These are phyloP conservation scores for Coelinius sp. DNA, from an alignment of 2,888 invertebrate species.

Conservation along the genomic window DNA sequence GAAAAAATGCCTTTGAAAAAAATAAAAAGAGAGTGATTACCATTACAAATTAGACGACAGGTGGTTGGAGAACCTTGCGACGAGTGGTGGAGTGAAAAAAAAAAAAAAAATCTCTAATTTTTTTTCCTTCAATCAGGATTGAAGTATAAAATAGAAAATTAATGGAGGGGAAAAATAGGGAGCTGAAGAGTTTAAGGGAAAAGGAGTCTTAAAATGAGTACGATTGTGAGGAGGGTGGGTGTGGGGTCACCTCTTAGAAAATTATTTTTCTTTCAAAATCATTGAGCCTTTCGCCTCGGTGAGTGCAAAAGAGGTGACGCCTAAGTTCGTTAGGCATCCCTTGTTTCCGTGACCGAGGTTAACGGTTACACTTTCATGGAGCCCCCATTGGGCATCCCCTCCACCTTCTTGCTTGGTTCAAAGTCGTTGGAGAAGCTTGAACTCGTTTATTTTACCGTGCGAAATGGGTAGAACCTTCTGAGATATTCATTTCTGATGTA, in stretches of 20 bases:
- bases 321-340: conserved; percentile 67
- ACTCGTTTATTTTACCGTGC: conserved; percentile 36
- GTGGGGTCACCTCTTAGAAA: conserved; percentile 61
- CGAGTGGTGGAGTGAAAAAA: conserved; percentile 11
- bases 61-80: conserved; percentile 29
- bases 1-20: conserved; percentile 12
- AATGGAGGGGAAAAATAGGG: conserved; percentile 20
- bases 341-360: conserved; percentile 63
- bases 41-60: conserved; percentile 47
- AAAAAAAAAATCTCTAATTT: conserved; percentile 2
- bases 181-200: conserved; percentile 29
- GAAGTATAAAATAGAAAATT: conserved; percentile 13
- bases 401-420: conserved; percentile 6
- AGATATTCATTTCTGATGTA: conserved; percentile 52
- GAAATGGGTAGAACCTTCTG: conserved; percentile 40
- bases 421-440: conserved; percentile 30
- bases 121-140: conserved; percentile 22
- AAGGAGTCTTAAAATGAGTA: conserved; percentile 30
- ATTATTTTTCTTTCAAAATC: conserved; percentile 69
- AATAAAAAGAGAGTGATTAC: conserved; percentile 40
- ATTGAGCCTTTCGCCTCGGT: conserved; percentile 60
- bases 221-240: conserved; percentile 19
- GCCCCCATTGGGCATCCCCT: conserved; percentile 35
- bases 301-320: conserved; percentile 46
- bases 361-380: conserved; percentile 54